A percentile compares a stretch with the other conserved stretches of the same genome.
phyloP scores from a whole-genome alignment of 1,140 invertebrate species.

The Musca vetustissima region DNA sequence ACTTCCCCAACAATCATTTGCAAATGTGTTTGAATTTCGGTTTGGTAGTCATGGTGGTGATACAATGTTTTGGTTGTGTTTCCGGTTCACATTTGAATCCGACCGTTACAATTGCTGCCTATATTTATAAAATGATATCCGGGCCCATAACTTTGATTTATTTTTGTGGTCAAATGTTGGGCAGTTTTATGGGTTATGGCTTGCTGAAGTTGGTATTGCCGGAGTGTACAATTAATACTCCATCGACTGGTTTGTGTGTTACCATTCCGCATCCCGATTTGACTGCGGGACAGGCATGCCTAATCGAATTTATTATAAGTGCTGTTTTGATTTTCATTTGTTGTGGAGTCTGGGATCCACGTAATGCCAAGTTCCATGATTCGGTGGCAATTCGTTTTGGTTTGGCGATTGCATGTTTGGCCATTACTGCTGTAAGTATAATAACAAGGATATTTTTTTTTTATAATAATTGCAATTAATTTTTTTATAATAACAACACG shows the following conservation, averaged over 20 bases:
- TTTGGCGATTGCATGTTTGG: slow-evolving; percentile 63
- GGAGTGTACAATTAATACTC: slow-evolving; percentile 32
- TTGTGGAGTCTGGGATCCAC: slow-evolving; percentile 66
- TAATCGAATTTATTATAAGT: slow-evolving; percentile 64
- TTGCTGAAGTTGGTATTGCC: slow-evolving; percentile 63
- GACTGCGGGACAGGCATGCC: slow-evolving; percentile 56
- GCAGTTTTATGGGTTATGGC: slow-evolving; percentile 68
- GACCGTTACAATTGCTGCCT: slow-evolving; percentile 76
- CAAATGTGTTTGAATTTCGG: slow-evolving; percentile 49
- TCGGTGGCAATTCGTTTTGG: slow-evolving; percentile 66
- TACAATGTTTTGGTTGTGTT: slow-evolving; percentile 77
- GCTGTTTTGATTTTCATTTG: slow-evolving; percentile 64
- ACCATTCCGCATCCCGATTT: slow-evolving; percentile 60
- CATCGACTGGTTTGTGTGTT: slow-evolving; percentile 59
- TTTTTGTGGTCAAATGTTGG: slow-evolving; percentile 70
- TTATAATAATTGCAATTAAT: neutral
- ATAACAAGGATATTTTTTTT: too few species aligned
- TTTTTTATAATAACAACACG: neutral
- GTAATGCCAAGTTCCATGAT: slow-evolving; percentile 62
- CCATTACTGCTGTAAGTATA: slow-evolving; percentile 59
- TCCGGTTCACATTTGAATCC: slow-evolving; percentile 90
- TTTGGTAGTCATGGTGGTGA: slow-evolving; percentile 52
- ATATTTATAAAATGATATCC: slow-evolving; percentile 58
- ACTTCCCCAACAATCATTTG: slow-evolving; percentile 38
- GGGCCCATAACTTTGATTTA: slow-evolving; percentile 70